These are phyloP conservation scores for Platerodrilus igneus DNA, from an alignment of 2,888 invertebrate species.

Conservation along the genomic window DNA sequence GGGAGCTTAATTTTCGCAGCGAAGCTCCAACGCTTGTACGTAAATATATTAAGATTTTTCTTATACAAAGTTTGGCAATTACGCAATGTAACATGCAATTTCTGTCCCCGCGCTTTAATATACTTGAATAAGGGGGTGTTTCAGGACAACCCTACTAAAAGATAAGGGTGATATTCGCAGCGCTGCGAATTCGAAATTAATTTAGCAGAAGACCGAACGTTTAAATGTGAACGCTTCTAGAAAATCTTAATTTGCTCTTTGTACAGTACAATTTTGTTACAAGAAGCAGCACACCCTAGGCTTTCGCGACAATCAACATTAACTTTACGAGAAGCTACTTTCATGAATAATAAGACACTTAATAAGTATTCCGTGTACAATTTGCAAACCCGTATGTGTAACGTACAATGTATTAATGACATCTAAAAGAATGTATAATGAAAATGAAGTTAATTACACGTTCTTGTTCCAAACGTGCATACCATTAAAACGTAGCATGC, in stretches of 20 bases:
- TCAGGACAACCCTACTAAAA: conserved; percentile 28
- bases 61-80: conserved; percentile 31
- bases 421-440: no score
- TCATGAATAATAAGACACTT: no score
- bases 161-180: conserved; percentile 33
- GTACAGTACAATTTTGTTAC: conserved; percentile 24
- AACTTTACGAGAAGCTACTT: no score
- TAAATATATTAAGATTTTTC: conserved; percentile 26
- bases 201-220: conserved; percentile 40
- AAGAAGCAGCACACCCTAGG: conserved; percentile 31
- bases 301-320: no score
- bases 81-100: conserved; percentile 31
- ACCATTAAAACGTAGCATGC: no score
- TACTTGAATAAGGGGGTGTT: conserved; percentile 29
- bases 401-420: no score
- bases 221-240: conserved; percentile 31
- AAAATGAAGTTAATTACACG: no score
- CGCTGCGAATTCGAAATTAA: conserved; percentile 42
- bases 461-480: no score
- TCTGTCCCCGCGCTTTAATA: conserved; percentile 37
- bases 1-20: conserved; percentile 4
- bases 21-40: conserved; percentile 9
- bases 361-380: no score
- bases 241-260: conserved; percentile 23
- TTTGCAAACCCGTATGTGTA: no score